Evolutionary conservation across 2,888 invertebrate species (phyloP).

Genomic region (Phaonia tiefii): DNA sequence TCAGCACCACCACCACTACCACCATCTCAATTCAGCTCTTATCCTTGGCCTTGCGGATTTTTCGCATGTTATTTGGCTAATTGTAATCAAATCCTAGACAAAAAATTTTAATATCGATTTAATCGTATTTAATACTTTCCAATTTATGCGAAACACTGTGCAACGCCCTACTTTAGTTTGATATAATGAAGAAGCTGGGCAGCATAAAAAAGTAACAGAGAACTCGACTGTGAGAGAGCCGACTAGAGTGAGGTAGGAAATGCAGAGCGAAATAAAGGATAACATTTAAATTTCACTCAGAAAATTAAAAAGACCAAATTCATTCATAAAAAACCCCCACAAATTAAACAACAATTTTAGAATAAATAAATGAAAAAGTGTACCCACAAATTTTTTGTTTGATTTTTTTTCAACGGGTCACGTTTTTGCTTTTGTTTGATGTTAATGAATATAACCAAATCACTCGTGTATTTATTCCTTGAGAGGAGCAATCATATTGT

Average conservation of each 20-base stretch:
- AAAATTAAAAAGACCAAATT: neutral
- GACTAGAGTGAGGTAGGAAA: neutral
- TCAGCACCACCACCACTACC: too few species aligned
- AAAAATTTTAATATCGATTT: neutral
- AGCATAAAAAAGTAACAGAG: constrained; percentile 2
- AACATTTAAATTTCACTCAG: neutral
- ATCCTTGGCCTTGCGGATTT: too few species aligned
- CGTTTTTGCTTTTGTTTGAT: neutral
- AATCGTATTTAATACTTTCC: too few species aligned
- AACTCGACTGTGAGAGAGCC: neutral
- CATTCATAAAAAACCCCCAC: neutral
- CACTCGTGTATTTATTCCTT: neutral
- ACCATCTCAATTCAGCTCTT: too few species aligned
- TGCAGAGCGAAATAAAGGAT: neutral
- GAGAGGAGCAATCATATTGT: neutral
- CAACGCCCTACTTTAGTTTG: constrained; percentile 53
- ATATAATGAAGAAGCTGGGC: neutral
- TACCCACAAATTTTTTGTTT: too few species aligned
- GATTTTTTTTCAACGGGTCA: constrained; percentile 1
- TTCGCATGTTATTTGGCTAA: too few species aligned
- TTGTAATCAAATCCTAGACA: neutral
- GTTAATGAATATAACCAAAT: constrained; percentile 1
- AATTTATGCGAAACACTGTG: constrained; percentile 37
- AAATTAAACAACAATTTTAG: neutral
- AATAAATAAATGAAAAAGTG: neutral